Evolutionary conservation across 1,140 invertebrate genomes (phyloP).

Genomic region (Drosophila hydei): DNA sequence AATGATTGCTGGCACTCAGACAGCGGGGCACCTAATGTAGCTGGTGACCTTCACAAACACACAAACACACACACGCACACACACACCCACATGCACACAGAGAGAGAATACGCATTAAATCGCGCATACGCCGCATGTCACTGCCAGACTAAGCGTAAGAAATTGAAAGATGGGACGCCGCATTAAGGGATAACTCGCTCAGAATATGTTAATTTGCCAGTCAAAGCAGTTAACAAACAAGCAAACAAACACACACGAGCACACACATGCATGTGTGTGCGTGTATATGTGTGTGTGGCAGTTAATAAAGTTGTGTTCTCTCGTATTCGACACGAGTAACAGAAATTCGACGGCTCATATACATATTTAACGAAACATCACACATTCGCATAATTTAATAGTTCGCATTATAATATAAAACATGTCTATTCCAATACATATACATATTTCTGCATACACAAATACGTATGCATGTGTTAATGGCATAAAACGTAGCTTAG

Average conservation of each 20-base stretch:
- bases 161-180: conserved; percentile 37
- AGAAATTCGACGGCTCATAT: conserved; percentile 26
- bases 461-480: background rate
- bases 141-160: conserved; percentile 13
- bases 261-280: background rate
- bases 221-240: conserved; percentile 32
- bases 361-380: conserved; percentile 35
- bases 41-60: conserved; percentile 36
- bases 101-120: conserved; percentile 10
- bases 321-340: background rate
- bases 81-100: conserved; percentile 6
- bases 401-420: background rate
- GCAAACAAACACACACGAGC: conserved; percentile 7
- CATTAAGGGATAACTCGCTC: conserved; percentile 51
- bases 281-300: conserved; percentile 7
- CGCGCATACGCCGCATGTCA: conserved; percentile 41
- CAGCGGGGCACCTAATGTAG: conserved; percentile 36
- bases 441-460: background rate
- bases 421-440: background rate
- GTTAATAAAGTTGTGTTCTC: conserved; percentile 25
- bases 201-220: conserved; percentile 53
- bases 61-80: conserved; percentile 4
- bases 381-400: conserved; percentile 6
- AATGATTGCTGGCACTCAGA: conserved; percentile 23
- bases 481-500: too few relatives aligned